Conservation (phyloP, 2,113 vertebrate genomes). For the Tupaia tana region DNA sequence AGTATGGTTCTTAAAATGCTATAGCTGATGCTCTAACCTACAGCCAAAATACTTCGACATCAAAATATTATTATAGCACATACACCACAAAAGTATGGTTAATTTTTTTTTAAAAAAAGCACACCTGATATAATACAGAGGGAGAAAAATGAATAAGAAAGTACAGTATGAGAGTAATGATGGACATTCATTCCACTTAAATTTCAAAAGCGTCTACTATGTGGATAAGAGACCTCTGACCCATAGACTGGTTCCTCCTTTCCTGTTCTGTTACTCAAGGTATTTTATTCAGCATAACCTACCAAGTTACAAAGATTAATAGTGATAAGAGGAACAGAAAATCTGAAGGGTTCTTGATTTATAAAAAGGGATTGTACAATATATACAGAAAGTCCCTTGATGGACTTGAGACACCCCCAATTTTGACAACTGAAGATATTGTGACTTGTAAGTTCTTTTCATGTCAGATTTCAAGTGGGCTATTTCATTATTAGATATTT, state of each 20-base stretch:
- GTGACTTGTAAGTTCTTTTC: not conserved
- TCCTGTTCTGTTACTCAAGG: not conserved
- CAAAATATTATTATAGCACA: not conserved
- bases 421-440: not conserved
- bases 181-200: not conserved
- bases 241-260: not conserved
- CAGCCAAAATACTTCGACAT: not conserved
- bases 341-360: not conserved
- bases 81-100: not conserved
- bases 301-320: not conserved
- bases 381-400: not conserved
- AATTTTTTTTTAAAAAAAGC: not conserved
- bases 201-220: not conserved
- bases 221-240: not conserved
- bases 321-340: constrained; percentile 16
- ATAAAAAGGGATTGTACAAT: not conserved
- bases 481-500: not conserved
- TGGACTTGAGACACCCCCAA: not conserved
- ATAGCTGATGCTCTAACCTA: not conserved
- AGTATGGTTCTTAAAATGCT: not conserved
- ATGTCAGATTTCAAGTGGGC: not conserved
- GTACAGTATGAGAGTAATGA: not conserved
- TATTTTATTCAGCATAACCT: constrained; percentile 9
- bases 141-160: not conserved
- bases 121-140: not conserved